Base-by-base conservation (phyloP, 2,113 vertebrate species). In the Opisthocomus hoazin region DNA sequence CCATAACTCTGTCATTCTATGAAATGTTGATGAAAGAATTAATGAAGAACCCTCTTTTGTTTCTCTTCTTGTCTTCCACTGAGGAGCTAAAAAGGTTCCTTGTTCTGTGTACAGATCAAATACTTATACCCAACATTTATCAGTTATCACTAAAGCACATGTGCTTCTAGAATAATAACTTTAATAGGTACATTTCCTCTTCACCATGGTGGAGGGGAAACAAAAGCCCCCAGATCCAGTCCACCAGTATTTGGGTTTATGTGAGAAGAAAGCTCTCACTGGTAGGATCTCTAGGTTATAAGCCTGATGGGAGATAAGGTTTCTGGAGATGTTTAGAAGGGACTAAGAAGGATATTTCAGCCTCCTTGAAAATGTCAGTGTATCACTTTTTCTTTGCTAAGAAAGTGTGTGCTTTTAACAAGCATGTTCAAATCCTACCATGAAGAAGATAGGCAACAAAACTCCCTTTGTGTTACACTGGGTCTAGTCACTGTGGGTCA, bases 401-500 rank as follows among this genome's bases (percentile, higher is more conserved):
- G 20, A 68, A 73, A 69, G 8, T 41, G 11, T 68, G 7, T 1
- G 37, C 27, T 65, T 57, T 83, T 29, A 60, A 50, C 22, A 58
- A 45, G 5, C 23, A 6, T 20, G 4, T 73, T 68, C 29, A 81
- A 56, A 64, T 68, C 6, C 36, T 65, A 10, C 12, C 7, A 14
- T 0, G 41, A 29, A 64, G 37, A 60, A 74, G 24, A 6, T 2
- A 64, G 13, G 19, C 45, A 45, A 17, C 45, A 43, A 43, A 75
- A 66, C 2, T 53, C 41, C 13, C 13, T 21, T 36, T 13, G 11
- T 1, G 0, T 81, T n/a, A 4, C 19, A 16, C n/a, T 24, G 19
- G 18, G 3, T 41, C 19, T 65, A 5, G 2, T 45, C 50, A n/a
- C 45, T 65, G 29, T 36, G 9, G 19, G 6, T 41, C 34, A 65